Evolutionary conservation across 2,797 vertebrate genomes (phyloP), one percentile per base, ranked within the genome.

Genomic region (Chromis chromis): DNA sequence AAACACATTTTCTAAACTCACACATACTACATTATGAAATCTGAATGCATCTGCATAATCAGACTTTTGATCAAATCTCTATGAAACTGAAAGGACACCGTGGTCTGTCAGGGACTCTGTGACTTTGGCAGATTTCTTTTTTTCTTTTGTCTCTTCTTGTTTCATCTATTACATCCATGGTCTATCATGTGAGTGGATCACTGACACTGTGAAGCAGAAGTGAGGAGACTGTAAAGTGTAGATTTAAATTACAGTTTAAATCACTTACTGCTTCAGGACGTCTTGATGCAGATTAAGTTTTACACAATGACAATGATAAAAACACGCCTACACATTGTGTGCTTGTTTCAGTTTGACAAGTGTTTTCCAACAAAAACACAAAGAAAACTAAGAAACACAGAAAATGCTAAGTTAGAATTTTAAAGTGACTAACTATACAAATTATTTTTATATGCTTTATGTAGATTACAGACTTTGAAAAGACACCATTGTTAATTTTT

Each of bases 211-310:
- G 12, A 61, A 62, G 57, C 50, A 56, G 46, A 48, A 36, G 25
- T 50, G 36, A 55, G 4, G 73, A 58, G 53, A 28, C 14, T 44
- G 17, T 16, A 85, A 49, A 19, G 21, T 66, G 54, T 56, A 42
- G 22, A 54, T 52, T 74, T 13, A 61, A 65, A 53, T 13, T 21
- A 19, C 2, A 36, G 1, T 62, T 63, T 25, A 19, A 13, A 27
- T 52, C n/a, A 39, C 27, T 70, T 14, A 21, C 2, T 16, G 25
- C 28, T 66, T 52, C 60, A n/a, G 4, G 10, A 76, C 27, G 21
- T 59, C 21, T 42, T 50, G 28, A 39, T 61, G 21, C 50, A 73
- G 27, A 65, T 17, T 5, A 36, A 60, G 11, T 28, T 40, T 10
- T 42, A 21, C n/a, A 61, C 33, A 57, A 40, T 54, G 39, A 69